These are phyloP conservation scores for Spatulosminthurus flaviceps DNA, from an alignment of 2,888 invertebrate genomes.

Conservation along the genomic window DNA sequence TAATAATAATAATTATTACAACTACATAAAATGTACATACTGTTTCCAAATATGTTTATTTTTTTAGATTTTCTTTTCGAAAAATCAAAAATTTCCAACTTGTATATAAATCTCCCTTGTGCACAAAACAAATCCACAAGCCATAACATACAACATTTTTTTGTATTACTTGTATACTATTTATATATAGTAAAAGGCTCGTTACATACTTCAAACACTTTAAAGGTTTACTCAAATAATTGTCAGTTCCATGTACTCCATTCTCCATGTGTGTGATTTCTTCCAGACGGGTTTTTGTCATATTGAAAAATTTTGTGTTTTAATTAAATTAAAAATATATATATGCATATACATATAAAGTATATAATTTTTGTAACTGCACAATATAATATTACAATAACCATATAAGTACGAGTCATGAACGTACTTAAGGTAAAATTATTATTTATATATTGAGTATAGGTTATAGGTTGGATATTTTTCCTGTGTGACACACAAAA, in stretches of 20 bases:
- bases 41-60: slow-evolving; percentile 2
- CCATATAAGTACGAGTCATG: slow-evolving; percentile 8
- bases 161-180: too few relatives aligned
- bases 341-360: too few relatives aligned
- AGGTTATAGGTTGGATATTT: too few relatives aligned
- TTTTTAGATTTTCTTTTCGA: background rate
- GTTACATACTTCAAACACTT: too few relatives aligned
- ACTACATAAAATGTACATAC: slow-evolving; percentile 6
- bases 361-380: slow-evolving; percentile 29
- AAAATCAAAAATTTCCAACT: background rate
- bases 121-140: background rate
- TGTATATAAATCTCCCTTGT: background rate
- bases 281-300: too few relatives aligned
- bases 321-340: slow-evolving; percentile 38
- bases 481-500: too few relatives aligned
- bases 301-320: background rate
- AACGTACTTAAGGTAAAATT: slow-evolving; percentile 6
- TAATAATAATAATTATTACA: too few relatives aligned
- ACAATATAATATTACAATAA: slow-evolving; percentile 30
- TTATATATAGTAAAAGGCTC: too few relatives aligned
- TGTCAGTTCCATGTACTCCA: slow-evolving; percentile 18
- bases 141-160: too few relatives aligned
- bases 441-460: slow-evolving; percentile 20
- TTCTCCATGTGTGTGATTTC: background rate
- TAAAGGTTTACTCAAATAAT: too few relatives aligned